Percentiles rank a stretch among this genome's conserved stretches.
phyloP scores from a whole-genome alignment of 2,113 vertebrate species.

The Mustelus asterias region DNA sequence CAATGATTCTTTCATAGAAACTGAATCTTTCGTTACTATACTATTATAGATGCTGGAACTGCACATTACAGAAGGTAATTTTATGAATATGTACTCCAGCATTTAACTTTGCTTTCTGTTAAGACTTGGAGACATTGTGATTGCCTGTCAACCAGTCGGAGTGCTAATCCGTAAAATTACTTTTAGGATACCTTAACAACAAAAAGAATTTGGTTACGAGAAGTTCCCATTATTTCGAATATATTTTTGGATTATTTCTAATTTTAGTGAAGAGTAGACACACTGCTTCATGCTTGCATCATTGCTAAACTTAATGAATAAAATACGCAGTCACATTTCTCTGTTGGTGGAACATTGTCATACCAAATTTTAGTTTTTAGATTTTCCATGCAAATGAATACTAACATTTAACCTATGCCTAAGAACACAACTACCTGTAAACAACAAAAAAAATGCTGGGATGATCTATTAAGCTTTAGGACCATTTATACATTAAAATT shows the following conservation, averaged over 20 bases:
- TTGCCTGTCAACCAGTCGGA: not conserved
- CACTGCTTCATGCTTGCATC: not conserved
- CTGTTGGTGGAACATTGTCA: not conserved
- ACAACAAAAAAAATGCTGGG: not conserved
- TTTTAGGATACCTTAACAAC: not conserved
- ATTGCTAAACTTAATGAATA: not conserved
- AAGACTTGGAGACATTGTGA: not conserved
- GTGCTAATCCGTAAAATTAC: not conserved
- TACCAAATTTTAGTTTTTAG: not conserved
- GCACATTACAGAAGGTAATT: not conserved
- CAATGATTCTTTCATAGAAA: not conserved
- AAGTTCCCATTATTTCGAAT: not conserved
- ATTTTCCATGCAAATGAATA: not conserved
- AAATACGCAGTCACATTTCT: not conserved
- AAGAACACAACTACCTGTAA: not conserved
- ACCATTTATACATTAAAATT: not conserved
- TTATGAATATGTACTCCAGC: not conserved
- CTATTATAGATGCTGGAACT: not conserved
- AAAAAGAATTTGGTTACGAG: not conserved
- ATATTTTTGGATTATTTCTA: not conserved
- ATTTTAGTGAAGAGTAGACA: not conserved
- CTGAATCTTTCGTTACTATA: not conserved
- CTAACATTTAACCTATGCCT: not conserved
- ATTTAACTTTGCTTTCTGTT: not conserved
- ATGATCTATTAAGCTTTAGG: not conserved